A percentile compares a stretch with the other conserved stretches of the same genome.
Conservation (phyloP, 2,888 invertebrate species). For the Lacanobia oleracea region DNA sequence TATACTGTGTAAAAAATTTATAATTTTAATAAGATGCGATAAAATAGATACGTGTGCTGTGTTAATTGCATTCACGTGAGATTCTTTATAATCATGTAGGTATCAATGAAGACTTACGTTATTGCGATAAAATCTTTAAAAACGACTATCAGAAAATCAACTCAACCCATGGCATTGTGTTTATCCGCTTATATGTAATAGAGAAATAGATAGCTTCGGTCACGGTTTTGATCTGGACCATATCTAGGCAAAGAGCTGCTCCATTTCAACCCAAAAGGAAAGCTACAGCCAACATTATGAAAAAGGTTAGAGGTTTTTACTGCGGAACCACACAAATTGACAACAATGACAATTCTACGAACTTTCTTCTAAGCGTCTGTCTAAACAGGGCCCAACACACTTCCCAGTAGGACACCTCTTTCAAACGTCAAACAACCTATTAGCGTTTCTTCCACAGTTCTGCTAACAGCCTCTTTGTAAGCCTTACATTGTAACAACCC, state of each 20-base stretch:
- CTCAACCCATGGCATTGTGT: no score
- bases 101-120: not conserved
- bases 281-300: not conserved
- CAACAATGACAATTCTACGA: constrained; percentile 17
- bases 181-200: not conserved
- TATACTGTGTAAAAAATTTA: no score
- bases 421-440: constrained; percentile 28
- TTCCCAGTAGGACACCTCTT: constrained; percentile 25
- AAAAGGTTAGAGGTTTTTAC: constrained; percentile 1
- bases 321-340: constrained; percentile 22
- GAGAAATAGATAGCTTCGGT: not conserved
- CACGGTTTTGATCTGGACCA: not conserved
- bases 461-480: constrained; percentile 35
- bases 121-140: not conserved
- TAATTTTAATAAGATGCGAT: no score
- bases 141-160: not conserved
- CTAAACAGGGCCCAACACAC: not conserved
- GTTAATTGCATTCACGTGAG: no score
- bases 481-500: constrained; percentile 27
- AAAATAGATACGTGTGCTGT: no score
- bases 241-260: not conserved
- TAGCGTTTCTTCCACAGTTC: constrained; percentile 16
- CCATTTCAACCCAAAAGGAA: not conserved
- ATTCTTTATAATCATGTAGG: not conserved
- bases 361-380: constrained; percentile 1